A percentile compares a stretch with the other conserved stretches of the same genome.
These are phyloP conservation scores for Aphelocoma californica DNA, from an alignment of 2,797 vertebrate genomes.

Conservation along the genomic window DNA sequence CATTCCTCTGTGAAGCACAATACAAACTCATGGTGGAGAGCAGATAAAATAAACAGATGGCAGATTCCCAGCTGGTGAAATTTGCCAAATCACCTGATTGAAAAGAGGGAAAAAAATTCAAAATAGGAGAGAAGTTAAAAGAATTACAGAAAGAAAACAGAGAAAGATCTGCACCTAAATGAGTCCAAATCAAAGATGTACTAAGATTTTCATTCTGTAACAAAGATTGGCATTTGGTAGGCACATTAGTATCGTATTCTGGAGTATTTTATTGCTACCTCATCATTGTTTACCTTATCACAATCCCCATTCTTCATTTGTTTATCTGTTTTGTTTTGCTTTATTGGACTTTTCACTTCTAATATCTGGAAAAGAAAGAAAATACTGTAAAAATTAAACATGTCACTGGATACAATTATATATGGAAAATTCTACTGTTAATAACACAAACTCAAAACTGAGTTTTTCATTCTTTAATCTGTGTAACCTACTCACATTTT, in stretches of 20 bases:
- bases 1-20: background rate
- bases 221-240: background rate
- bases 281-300: slow-evolving; percentile 86
- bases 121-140: background rate
- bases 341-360: slow-evolving; percentile 92
- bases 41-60: background rate
- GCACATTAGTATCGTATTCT: background rate
- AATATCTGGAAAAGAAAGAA: slow-evolving; percentile 82
- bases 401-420: background rate
- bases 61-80: background rate
- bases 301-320: slow-evolving; percentile 89
- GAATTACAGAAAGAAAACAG: background rate
- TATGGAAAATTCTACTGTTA: background rate
- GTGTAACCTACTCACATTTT: background rate
- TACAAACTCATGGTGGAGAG: background rate
- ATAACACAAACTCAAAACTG: background rate
- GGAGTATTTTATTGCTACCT: background rate
- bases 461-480: background rate
- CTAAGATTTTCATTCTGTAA: background rate
- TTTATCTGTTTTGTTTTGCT: slow-evolving; percentile 90
- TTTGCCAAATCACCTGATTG: background rate
- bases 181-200: background rate
- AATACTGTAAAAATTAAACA: slow-evolving; percentile 8
- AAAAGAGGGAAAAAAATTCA: background rate
- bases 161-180: background rate